phyloP scores from a whole-genome alignment of 2,797 vertebrate species.

The Hapalemur alaotrensis region DNA sequence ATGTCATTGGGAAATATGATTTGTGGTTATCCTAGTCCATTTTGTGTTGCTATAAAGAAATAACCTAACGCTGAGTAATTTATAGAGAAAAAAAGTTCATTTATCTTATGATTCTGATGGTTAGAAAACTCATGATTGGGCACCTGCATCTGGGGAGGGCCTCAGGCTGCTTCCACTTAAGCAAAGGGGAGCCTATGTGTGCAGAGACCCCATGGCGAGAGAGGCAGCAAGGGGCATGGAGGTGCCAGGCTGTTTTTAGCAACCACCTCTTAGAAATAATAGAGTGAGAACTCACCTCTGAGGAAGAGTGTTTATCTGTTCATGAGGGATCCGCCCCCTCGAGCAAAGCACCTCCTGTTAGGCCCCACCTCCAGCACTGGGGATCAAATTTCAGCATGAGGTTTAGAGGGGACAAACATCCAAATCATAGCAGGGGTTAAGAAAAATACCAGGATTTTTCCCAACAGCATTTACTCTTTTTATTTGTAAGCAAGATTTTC shows the following conservation, averaged over 20 bases:
- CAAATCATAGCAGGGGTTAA: neutral
- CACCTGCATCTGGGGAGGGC: neutral
- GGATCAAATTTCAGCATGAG: neutral
- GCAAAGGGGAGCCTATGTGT: neutral
- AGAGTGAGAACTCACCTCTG: neutral
- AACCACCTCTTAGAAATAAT: neutral
- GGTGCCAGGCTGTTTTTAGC: neutral
- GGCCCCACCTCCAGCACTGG: neutral
- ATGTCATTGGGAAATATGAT: neutral
- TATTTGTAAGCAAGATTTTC: neutral
- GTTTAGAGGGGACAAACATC: neutral
- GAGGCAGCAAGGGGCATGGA: neutral
- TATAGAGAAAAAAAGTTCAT: neutral
- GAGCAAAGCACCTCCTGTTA: neutral
- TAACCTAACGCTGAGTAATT: neutral
- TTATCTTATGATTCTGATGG: neutral
- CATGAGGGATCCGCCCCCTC: neutral
- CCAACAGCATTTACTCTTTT: neutral
- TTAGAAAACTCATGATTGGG: neutral
- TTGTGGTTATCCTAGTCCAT: neutral
- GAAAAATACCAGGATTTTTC: neutral
- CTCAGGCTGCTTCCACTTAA: neutral
- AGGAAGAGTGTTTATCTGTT: neutral
- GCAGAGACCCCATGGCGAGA: neutral
- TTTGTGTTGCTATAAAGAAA: neutral